Conservation (phyloP, 2,888 invertebrate species). For the Aphidoletes aphidimyza region DNA sequence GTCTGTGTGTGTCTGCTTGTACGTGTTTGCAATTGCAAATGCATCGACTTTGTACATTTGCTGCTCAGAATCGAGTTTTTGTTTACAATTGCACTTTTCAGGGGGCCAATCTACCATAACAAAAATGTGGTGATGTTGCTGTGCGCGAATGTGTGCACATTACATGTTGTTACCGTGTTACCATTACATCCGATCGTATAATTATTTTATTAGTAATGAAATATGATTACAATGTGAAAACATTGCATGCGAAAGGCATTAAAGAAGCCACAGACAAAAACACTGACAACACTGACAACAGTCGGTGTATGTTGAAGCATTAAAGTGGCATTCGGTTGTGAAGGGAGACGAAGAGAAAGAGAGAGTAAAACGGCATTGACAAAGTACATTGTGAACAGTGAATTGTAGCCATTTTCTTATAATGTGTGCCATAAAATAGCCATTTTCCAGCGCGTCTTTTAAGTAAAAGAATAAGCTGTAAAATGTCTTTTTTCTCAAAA, state of each 20-base stretch:
- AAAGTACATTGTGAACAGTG: not conserved
- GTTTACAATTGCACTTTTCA: too few species aligned
- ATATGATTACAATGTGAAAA: constrained; percentile 51
- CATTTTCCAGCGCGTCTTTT: not conserved
- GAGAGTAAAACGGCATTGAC: not conserved
- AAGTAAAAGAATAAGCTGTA: constrained; percentile 1
- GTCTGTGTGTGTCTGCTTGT: too few species aligned
- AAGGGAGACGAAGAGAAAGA: not conserved
- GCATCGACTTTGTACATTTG: not conserved
- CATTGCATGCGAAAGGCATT: not conserved
- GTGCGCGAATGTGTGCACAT: constrained; percentile 21
- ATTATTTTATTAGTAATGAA: constrained; percentile 51
- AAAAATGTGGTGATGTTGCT: too few species aligned
- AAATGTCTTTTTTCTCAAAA: not conserved
- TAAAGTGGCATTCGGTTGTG: not conserved
- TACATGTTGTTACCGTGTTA: constrained; percentile 49
- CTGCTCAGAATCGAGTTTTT: too few species aligned
- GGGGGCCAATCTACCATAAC: too few species aligned
- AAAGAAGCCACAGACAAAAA: not conserved
- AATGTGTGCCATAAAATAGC: constrained; percentile 33
- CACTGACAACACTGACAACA: too few species aligned
- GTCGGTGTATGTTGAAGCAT: not conserved
- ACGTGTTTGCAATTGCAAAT: constrained; percentile 14
- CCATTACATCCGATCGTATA: constrained; percentile 49
- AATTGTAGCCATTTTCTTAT: not conserved